Evolutionary conservation across 2,797 vertebrate genomes (phyloP).

Genomic region (Margarornis squamiger): DNA sequence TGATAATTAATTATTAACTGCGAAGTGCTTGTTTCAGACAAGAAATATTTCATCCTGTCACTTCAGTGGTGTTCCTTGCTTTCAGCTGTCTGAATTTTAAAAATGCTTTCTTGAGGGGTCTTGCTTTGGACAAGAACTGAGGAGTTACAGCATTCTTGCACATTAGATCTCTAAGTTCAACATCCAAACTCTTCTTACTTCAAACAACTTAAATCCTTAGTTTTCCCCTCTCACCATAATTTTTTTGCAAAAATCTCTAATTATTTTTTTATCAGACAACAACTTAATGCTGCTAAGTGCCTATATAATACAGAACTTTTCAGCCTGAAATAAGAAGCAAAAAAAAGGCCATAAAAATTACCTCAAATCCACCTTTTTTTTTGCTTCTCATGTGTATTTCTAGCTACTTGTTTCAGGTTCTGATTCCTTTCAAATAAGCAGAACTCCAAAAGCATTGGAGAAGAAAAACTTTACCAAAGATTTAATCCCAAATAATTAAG

Average conservation of each 20-base stretch:
- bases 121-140: slow-evolving; percentile 36
- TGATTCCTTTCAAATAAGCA: background rate
- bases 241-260: background rate
- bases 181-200: background rate
- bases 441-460: background rate
- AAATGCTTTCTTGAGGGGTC: background rate
- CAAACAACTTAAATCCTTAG: slow-evolving; percentile 6
- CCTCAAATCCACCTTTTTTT: background rate
- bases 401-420: background rate
- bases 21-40: slow-evolving; percentile 33
- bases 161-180: background rate
- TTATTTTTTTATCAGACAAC: background rate
- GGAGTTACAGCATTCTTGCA: background rate
- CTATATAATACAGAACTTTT: background rate
- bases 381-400: background rate
- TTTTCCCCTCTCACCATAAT: background rate
- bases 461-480: background rate
- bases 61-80: background rate
- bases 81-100: background rate
- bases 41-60: slow-evolving; percentile 23
- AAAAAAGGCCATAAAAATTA: background rate
- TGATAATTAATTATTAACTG: background rate
- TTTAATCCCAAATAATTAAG: background rate
- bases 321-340: background rate
- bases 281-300: background rate